Evolutionary conservation across 2,888 invertebrate genomes (phyloP), one percentile per base, ranked within the genome.

Genomic region (Clostera curtula): DNA sequence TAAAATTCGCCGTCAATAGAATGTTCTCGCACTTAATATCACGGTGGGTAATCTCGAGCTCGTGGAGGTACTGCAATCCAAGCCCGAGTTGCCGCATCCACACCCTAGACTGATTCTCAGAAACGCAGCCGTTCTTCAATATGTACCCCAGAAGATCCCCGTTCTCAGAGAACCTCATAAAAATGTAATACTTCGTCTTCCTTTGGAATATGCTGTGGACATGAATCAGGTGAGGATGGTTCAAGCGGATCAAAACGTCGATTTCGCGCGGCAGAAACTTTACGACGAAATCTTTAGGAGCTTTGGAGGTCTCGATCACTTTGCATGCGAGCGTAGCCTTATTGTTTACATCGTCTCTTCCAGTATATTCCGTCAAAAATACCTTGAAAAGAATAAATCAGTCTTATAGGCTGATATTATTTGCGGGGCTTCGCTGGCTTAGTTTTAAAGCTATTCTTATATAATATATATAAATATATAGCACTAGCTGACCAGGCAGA

Each of bases 11-110:
- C 0, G 91, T 91, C 18, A 92, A 71, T 1, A 92, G 67, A 1
- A 93, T 83, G 57, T 94, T 94, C 67, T 94, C 93, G 62, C 93
- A 93, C 70, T 94, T 94, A 35, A 95, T 83, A 61, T 94, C 94
- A 24, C 93, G 77, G 59, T 93, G 93, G 0, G 89, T 87, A 19
- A 93, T 89, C 33, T 91, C 89, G 68, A 90, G 76, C 39, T 88
- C 87, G 56, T 93, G 93, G 12, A 93, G 69, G 55, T 93, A 93
- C 51, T 91, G 89, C 12, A 93, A 54, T 0, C 86, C 91, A 26
- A 91, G 61, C 7, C 87, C 71, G n/a, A 93, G 66, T 59, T 93
- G 92, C 6, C 89, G 75, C 30, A 90, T 73, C 92, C 92, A 92
- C 23, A 91, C 87, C 27, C 90, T 70, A 1, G 89, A 86, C 57